Evolutionary conservation across 2,797 vertebrate genomes (phyloP), one percentile per base, ranked within the genome.

Genomic region (Dallia pectoralis): DNA sequence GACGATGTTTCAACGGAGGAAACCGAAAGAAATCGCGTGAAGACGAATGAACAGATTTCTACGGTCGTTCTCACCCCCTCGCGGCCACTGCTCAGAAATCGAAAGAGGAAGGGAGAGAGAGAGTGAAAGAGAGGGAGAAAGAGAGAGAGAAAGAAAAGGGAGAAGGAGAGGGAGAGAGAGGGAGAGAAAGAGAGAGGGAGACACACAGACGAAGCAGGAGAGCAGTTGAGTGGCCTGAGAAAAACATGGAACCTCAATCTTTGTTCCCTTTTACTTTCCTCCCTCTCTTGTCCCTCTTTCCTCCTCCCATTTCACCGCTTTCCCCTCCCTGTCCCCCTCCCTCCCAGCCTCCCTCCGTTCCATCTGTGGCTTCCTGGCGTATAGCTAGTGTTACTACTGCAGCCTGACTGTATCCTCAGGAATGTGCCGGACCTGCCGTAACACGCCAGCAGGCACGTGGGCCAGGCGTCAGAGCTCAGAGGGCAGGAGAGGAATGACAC

Each of bases 341-440:
- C n/a, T n/a, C n/a, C n/a, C n/a, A n/a, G n/a, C n/a, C 22, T 63
- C 62, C 70, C 33, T 44, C 32, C 65, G n/a, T 44, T 36, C 48
- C 70, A 70, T 44, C 69, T 73, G 30, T 8, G 63, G 15, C 29
- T 65, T 65, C 63, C 63, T 36, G 30, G 63, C 30, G 18, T 36
- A 18, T n/a, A 32, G 72, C 71, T 75, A 70, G 77, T 71, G 44
- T 77, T 78, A 74, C 72, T 78, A 74, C 69, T 73, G 73, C 71
- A 68, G 64, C 79, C 76, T 79, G 76, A 27, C 81, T 74, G 81
- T n/a, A 70, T 36, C 73, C 73, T 29, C 75, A 82, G 77, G 75
- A 83, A 69, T 71, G 66, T 70, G 76, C 81, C 65, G 70, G 25
- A 86, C 89, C 82, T 91, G 89, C 83, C 86, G 79, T 78, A 77